phyloP scores from a whole-genome alignment of 1,140 invertebrate species.

The Dendroctonus valens region DNA sequence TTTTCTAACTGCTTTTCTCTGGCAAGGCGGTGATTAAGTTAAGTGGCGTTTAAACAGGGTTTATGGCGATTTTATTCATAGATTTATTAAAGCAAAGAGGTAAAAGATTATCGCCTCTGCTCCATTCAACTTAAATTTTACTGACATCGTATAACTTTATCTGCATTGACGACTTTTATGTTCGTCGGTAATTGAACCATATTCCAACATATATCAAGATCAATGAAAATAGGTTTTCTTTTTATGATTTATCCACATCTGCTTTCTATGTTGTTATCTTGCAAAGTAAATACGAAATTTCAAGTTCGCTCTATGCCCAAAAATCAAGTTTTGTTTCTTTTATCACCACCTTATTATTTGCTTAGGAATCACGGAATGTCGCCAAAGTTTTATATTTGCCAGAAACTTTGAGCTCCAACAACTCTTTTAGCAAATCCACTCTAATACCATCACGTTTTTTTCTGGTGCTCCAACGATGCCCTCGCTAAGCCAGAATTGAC shows the following conservation, averaged over 20 bases:
- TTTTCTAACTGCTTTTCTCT: slow-evolving; percentile 15
- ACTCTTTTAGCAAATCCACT: neutral
- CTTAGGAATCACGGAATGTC: neutral
- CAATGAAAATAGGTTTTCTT: neutral
- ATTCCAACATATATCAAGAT: neutral
- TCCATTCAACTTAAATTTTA: slow-evolving; percentile 23
- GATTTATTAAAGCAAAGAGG: slow-evolving; percentile 32
- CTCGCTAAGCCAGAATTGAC: neutral
- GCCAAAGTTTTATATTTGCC: neutral
- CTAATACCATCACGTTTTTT: neutral
- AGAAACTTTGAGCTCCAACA: neutral
- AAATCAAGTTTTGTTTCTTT: neutral
- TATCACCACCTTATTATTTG: neutral
- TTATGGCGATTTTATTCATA: slow-evolving; percentile 31
- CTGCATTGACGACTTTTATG: slow-evolving; percentile 23
- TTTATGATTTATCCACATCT: no score
- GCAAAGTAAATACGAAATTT: neutral
- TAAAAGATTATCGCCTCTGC: slow-evolving; percentile 30
- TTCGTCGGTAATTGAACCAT: slow-evolving; percentile 18
- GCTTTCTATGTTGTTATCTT: no score
- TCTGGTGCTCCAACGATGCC: neutral
- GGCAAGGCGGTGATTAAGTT: slow-evolving; percentile 21
- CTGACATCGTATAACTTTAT: slow-evolving; percentile 25
- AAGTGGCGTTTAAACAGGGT: slow-evolving; percentile 27
- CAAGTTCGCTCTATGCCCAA: neutral